Evolutionary conservation across 1,140 invertebrate genomes (phyloP).

Genomic region (Triops cancriformis): DNA sequence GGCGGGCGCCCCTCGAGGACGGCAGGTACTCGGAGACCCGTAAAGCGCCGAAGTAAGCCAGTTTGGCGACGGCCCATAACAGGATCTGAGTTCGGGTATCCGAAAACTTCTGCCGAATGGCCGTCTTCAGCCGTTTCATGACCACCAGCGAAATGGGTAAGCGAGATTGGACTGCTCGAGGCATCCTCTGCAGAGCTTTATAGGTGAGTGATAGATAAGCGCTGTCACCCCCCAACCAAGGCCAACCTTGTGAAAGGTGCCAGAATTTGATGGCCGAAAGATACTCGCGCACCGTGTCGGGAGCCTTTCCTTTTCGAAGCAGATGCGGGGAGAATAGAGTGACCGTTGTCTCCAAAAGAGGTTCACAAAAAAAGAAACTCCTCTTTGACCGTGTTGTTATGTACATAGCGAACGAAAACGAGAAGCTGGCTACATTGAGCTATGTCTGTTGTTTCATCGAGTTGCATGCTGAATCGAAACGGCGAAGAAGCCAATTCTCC

Average conservation of each 20-base stretch:
- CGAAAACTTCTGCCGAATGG: not conserved
- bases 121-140: not conserved
- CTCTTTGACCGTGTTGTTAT: too few relatives aligned
- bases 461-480: too few relatives aligned
- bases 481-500: too few relatives aligned
- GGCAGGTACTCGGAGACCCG: not conserved
- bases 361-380: too few relatives aligned
- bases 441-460: too few relatives aligned
- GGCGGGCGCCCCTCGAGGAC: not conserved
- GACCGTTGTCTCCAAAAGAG: too few relatives aligned
- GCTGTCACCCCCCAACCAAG: not conserved
- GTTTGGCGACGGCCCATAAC: not conserved
- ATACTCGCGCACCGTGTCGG: not conserved
- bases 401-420: too few relatives aligned
- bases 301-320: not conserved
- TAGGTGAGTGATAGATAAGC: not conserved
- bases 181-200: not conserved
- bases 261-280: not conserved
- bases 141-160: not conserved
- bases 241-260: not conserved
- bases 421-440: too few relatives aligned
- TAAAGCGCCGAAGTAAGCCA: not conserved
- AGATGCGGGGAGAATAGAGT: not conserved
- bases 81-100: not conserved
- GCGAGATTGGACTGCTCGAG: not conserved